Conservation (phyloP, 2,113 vertebrate genomes). For the Neolamprologus ventralis region DNA sequence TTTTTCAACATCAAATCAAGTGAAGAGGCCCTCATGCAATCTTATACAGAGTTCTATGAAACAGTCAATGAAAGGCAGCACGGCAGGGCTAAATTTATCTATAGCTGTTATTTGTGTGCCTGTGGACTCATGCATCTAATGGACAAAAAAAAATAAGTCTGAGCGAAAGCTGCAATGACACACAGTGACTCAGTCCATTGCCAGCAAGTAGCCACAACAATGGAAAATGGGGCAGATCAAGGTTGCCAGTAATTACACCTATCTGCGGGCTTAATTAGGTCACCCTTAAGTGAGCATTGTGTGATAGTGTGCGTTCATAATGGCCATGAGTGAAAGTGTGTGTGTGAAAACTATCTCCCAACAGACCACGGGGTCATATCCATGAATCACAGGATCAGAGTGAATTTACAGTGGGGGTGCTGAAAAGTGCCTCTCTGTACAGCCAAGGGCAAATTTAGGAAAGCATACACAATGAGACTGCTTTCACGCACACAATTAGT, state of each 20-base stretch:
- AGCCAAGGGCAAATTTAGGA: not conserved
- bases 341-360: not conserved
- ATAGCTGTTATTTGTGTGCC: slow-evolving; percentile 10
- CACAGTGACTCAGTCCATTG: slow-evolving; percentile 10
- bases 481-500: not conserved
- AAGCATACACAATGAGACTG: not conserved
- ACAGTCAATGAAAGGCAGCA: not conserved
- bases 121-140: slow-evolving; percentile 10
- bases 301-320: slow-evolving; percentile 2
- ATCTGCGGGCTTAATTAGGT: slow-evolving; percentile 59
- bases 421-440: not conserved
- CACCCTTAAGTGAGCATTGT: slow-evolving; percentile 52
- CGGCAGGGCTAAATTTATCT: not conserved
- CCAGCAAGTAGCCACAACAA: slow-evolving; percentile 51
- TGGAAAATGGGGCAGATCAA: slow-evolving; percentile 49
- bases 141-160: not conserved
- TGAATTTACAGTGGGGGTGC: slow-evolving; percentile 3
- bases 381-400: slow-evolving; percentile 9
- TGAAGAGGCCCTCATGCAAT: not conserved
- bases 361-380: slow-evolving; percentile 1
- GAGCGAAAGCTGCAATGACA: not conserved
- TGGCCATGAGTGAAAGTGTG: not conserved
- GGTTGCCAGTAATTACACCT: slow-evolving; percentile 64
- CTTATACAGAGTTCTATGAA: not conserved
- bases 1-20: not conserved